Percentiles rank a stretch among this genome's conserved stretches.
These are phyloP conservation scores for Phengaris alcon DNA, from an alignment of 2,888 invertebrate genomes.

Conservation along the genomic window DNA sequence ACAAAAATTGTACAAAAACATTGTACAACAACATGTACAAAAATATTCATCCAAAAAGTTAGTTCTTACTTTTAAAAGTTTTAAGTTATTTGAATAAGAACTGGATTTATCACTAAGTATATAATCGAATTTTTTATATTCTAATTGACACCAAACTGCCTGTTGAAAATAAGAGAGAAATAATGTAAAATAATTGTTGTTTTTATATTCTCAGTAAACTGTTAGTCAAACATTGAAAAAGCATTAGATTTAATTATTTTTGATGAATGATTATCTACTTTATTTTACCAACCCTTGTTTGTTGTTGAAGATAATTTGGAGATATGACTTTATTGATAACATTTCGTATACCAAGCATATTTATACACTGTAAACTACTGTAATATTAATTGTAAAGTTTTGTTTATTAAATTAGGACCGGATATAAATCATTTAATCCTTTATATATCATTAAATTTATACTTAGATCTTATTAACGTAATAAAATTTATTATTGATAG, in stretches of 20 bases:
- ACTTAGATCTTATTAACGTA: no score
- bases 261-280: background rate
- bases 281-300: slow-evolving; percentile 55
- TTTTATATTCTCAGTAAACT: background rate
- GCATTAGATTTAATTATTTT: background rate
- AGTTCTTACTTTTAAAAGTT: no score
- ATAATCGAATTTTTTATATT: no score
- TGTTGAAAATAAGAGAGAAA: no score
- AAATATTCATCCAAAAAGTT: no score
- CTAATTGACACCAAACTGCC: no score
- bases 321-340: slow-evolving; percentile 46
- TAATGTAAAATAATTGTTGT: background rate
- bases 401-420: background rate
- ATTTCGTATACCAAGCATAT: slow-evolving; percentile 55
- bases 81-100: no score
- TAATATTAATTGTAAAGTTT: background rate
- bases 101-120: no score
- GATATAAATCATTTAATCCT: background rate
- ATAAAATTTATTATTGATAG: no score
- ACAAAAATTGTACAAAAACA: no score
- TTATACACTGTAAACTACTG: background rate
- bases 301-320: slow-evolving; percentile 51
- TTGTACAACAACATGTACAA: no score
- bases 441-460: no score
- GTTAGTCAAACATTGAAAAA: background rate